Evolutionary conservation across 2,113 vertebrate genomes (phyloP).

Genomic region (Columba janthina): DNA sequence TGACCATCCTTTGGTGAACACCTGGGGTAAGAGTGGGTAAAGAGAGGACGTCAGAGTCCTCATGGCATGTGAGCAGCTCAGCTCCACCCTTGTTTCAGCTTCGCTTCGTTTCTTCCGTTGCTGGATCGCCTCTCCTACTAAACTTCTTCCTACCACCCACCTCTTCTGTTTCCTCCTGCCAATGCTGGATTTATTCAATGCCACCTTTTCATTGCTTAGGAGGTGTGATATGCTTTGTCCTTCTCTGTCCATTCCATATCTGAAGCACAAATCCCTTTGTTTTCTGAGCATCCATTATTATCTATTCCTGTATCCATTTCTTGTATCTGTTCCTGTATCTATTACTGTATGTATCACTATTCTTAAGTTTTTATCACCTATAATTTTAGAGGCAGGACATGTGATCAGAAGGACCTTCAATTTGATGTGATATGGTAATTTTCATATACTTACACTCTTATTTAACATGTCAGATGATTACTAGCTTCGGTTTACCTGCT

Average conservation of each 20-base stretch:
- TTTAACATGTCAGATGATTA: not conserved
- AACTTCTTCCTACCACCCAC: not conserved
- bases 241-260: not conserved
- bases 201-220: not conserved
- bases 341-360: not conserved
- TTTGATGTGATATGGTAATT: not conserved
- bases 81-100: not conserved
- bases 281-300: not conserved
- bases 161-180: not conserved
- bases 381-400: not conserved
- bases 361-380: not conserved
- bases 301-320: not conserved
- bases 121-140: not conserved
- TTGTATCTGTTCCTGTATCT: not conserved
- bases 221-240: not conserved
- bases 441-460: not conserved
- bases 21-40: conserved; percentile 42
- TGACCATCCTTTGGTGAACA: conserved; percentile 79
- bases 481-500: not conserved
- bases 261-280: not conserved
- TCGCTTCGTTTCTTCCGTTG: not conserved
- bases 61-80: not conserved
- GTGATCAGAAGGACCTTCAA: not conserved
- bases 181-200: not conserved
- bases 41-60: not conserved